Base-by-base conservation (phyloP, 1,140 invertebrate species). In the Dendroctonus ponderosae region DNA sequence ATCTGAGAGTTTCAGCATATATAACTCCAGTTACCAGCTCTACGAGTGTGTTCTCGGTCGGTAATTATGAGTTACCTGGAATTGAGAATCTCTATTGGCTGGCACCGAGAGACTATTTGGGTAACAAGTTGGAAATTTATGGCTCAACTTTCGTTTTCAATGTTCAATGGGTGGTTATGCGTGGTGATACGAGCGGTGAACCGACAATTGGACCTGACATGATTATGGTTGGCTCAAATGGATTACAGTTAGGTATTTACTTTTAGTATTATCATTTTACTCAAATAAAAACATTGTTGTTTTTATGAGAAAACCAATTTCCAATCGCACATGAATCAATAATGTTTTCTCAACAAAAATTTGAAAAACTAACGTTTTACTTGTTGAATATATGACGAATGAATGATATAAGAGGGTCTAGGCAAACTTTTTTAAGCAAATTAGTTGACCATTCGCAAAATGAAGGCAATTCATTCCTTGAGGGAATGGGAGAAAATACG, bases 61-160 rank as follows among this genome's bases (percentile, higher is more conserved):
- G 82, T 37, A 83, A 85, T 70, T 85, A 86, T 70, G 90, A 92
- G 63, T 77, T 91, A 72, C 80, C 85, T 1, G 84, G 83, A 8
- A 85, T 87, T 73, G 87, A 90, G 71, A 86, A 87, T 50, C 93
- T 92, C 74, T 99, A 94, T 79, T 99, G 95, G 93, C 79, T 89
- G 62, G 92, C 93, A 38, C 94, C 93, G 5, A 77, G 85, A 63
- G 84, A 87, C 3, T 92, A 89, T 76, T 76, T 81, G 48, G 91
- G 90, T 4, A 91, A 92, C 76, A 86, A 86, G 67, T 76, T 93
- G 52, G 85, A 90, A 58, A 88, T 88, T 52, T 99, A 99, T 79
- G 94, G 94, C 0, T 89, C 91, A 6, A 85, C 86, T 53, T 76
- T 99, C 7, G 83, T 84, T 11, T 91, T 94, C 70, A 83, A 81